These are phyloP conservation scores for Apistogramma diplotaenia DNA, from an alignment of 2,113 vertebrate genomes.

Conservation along the genomic window DNA sequence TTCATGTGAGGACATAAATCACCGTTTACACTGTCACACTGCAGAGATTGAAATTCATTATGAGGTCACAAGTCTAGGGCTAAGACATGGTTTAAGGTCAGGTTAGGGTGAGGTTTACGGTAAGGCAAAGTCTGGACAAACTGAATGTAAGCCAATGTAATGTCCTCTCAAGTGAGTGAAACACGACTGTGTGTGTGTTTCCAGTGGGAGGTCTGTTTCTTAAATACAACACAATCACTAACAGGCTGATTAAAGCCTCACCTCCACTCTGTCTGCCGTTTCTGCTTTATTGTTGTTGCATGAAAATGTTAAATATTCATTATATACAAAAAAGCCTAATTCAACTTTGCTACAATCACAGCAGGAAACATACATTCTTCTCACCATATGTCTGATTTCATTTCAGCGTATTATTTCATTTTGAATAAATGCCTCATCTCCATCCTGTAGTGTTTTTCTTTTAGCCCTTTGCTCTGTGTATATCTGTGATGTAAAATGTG, in stretches of 20 bases:
- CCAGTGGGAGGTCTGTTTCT: conserved; percentile 29
- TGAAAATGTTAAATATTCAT: conserved; percentile 33
- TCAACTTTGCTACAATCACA: background rate
- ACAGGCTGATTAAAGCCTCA: conserved; percentile 29
- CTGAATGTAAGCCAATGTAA: background rate
- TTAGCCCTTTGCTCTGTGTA: background rate
- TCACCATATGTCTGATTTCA: background rate
- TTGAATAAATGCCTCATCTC: background rate
- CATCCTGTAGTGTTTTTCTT: background rate
- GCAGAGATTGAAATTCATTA: background rate
- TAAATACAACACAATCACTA: conserved; percentile 40
- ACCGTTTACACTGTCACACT: background rate
- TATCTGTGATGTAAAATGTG: background rate
- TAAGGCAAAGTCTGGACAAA: background rate
- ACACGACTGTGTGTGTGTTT: background rate
- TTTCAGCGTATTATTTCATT: background rate
- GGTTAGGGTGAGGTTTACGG: background rate
- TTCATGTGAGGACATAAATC: background rate
- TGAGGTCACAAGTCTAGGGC: background rate
- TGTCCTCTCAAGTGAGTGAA: background rate
- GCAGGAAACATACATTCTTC: background rate
- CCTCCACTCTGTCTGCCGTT: background rate
- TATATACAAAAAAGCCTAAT: background rate
- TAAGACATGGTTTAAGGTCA: background rate
- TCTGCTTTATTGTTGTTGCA: background rate